phyloP scores from a whole-genome alignment of 2,888 invertebrate genomes.

The Ectemnius cavifrons region DNA sequence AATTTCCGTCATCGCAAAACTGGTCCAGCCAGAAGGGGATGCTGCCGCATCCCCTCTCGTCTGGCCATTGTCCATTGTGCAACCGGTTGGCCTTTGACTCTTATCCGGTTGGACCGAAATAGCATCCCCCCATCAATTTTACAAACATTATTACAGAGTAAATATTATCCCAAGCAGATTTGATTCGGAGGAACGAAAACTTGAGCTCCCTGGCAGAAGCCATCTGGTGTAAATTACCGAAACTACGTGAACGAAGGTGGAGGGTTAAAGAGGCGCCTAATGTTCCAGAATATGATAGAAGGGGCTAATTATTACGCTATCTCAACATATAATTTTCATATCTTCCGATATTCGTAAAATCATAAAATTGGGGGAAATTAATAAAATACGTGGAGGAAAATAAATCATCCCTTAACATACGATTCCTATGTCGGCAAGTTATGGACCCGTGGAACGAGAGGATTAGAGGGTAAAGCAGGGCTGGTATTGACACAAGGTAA shows the following conservation, averaged over 20 bases:
- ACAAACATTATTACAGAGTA: slow-evolving; percentile 3
- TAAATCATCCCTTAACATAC: background rate
- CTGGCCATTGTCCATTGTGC: slow-evolving; percentile 62
- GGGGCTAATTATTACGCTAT: background rate
- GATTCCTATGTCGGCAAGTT: background rate
- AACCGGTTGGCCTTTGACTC: slow-evolving; percentile 67
- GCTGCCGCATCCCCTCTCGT: slow-evolving; percentile 37
- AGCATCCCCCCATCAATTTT: slow-evolving; percentile 3
- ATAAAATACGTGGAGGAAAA: no score
- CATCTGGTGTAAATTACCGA: slow-evolving; percentile 16
- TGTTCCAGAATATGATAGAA: slow-evolving; percentile 5
- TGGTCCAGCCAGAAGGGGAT: slow-evolving; percentile 52
- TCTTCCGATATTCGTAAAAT: no score
- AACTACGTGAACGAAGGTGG: background rate
- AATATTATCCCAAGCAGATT: slow-evolving; percentile 14
- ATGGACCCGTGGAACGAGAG: background rate
- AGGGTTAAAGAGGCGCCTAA: background rate
- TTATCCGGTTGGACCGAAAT: slow-evolving; percentile 18
- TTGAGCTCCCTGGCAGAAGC: background rate
- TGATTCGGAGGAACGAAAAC: background rate
- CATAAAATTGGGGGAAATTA: no score
- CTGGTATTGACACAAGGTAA: slow-evolving; percentile 1
- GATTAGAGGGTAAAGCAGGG: slow-evolving; percentile 8
- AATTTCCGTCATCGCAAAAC: slow-evolving; percentile 50
- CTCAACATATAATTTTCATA: no score